These are phyloP conservation scores for Bombyx mandarina DNA, from an alignment of 1,140 invertebrate species.

Conservation along the genomic window DNA sequence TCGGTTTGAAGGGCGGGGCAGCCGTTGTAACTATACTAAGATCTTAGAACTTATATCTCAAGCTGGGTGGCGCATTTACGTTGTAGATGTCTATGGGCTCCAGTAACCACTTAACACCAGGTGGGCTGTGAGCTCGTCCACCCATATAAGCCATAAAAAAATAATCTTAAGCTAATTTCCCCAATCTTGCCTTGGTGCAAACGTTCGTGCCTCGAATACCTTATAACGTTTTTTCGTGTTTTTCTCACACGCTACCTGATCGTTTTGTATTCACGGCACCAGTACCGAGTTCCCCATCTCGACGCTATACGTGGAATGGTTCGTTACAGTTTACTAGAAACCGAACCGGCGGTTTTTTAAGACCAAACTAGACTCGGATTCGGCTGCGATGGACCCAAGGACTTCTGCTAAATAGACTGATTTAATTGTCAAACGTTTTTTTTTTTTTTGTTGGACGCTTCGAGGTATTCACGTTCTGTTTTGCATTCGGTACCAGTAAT, in stretches of 20 bases:
- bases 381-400: conserved; percentile 24
- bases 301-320: conserved; percentile 36
- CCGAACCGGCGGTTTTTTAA: conserved; percentile 27
- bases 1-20: too few species aligned
- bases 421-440: conserved; percentile 36
- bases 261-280: conserved; percentile 29
- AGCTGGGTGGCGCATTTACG: too few species aligned
- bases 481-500: conserved; percentile 11
- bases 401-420: conserved; percentile 34
- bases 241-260: conserved; percentile 37
- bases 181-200: conserved; percentile 7
- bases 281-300: conserved; percentile 26
- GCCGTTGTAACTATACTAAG: too few species aligned
- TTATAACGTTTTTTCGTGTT: conserved; percentile 34
- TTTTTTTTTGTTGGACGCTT: conserved; percentile 20
- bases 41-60: too few species aligned
- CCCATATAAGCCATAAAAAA: background rate
- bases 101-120: too few species aligned
- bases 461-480: conserved; percentile 5
- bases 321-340: conserved; percentile 39
- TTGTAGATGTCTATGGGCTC: too few species aligned
- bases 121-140: too few species aligned
- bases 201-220: conserved; percentile 24
- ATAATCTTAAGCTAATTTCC: conserved; percentile 26
- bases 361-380: conserved; percentile 38